Conservation (phyloP, 2,888 invertebrate species). For the Eupeodes luniger region DNA sequence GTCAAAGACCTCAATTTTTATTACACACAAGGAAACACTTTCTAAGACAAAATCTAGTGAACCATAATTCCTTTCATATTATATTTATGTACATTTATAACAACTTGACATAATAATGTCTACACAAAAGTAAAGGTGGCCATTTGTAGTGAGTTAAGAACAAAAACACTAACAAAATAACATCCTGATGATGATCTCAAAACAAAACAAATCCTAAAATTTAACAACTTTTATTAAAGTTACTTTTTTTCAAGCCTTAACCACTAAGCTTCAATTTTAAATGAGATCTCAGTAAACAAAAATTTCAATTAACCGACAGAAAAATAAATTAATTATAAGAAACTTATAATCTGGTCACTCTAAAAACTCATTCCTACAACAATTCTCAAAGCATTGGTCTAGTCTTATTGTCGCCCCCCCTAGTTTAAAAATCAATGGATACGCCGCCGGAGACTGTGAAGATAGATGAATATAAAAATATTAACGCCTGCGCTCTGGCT, state of each 20-base stretch:
- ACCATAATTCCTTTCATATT: not conserved
- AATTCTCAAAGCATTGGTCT: conserved; percentile 60
- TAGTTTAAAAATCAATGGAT: conserved; percentile 38
- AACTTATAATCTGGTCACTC: conserved; percentile 15
- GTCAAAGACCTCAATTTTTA: conserved; percentile 60
- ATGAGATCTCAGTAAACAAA: too few relatives aligned
- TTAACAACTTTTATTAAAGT: too few relatives aligned
- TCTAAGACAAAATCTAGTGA: conserved; percentile 4
- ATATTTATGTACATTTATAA: not conserved
- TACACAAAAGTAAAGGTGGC: not conserved
- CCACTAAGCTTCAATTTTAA: too few relatives aligned
- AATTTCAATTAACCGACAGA: not conserved
- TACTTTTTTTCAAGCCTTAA: too few relatives aligned
- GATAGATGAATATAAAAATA: conserved; percentile 8
- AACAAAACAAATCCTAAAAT: too few relatives aligned
- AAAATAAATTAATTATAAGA: not conserved
- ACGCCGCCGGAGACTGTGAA: conserved; percentile 14
- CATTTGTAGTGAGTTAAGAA: not conserved
- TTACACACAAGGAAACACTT: conserved; percentile 2
- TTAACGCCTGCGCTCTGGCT: conserved; percentile 45
- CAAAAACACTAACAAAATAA: too few relatives aligned
- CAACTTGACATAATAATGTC: conserved; percentile 2
- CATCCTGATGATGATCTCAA: too few relatives aligned
- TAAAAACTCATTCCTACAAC: conserved; percentile 32
- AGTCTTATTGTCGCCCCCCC: conserved; percentile 43